phyloP scores from a whole-genome alignment of 2,888 invertebrate genomes.

The Drosophila birchii region DNA sequence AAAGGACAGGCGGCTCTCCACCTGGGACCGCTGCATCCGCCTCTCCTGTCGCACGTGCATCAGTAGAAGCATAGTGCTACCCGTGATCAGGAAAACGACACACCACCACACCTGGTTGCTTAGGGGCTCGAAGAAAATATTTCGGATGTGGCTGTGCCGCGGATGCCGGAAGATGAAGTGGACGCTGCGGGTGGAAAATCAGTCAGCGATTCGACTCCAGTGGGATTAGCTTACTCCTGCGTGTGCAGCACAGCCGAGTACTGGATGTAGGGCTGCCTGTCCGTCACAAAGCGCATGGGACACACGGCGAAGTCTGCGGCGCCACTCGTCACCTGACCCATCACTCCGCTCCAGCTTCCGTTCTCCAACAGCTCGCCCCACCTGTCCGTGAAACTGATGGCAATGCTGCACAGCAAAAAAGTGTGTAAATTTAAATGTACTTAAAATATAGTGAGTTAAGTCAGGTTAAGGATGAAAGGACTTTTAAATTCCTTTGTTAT shows the following conservation, averaged over 20 bases:
- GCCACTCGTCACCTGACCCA: slow-evolving; percentile 66
- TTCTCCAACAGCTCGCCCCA: slow-evolving; percentile 74
- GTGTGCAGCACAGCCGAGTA: slow-evolving; percentile 73
- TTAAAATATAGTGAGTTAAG: background rate
- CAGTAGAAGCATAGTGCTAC: slow-evolving; percentile 64
- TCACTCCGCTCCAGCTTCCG: slow-evolving; percentile 77
- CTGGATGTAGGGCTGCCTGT: slow-evolving; percentile 60
- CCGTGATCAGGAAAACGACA: slow-evolving; percentile 66
- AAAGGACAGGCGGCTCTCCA: slow-evolving; percentile 70
- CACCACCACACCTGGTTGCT: slow-evolving; percentile 79
- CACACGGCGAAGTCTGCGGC: slow-evolving; percentile 68
- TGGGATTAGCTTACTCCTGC: slow-evolving; percentile 70
- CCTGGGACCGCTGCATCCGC: slow-evolving; percentile 6
- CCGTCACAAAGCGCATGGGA: slow-evolving; percentile 73
- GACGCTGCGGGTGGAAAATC: slow-evolving; percentile 60
- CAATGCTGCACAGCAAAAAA: slow-evolving; percentile 58
- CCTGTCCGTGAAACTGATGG: slow-evolving; percentile 53
- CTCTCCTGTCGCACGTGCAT: slow-evolving; percentile 73
- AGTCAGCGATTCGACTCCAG: background rate
- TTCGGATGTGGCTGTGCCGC: slow-evolving; percentile 74
- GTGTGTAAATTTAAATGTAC: background rate
- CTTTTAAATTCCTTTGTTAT: no score
- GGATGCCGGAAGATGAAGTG: slow-evolving; percentile 83
- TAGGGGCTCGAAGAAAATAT: slow-evolving; percentile 82
- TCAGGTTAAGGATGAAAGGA: no score